Conservation (phyloP, 2,113 vertebrate genomes). For the Pampusana beccarii region DNA sequence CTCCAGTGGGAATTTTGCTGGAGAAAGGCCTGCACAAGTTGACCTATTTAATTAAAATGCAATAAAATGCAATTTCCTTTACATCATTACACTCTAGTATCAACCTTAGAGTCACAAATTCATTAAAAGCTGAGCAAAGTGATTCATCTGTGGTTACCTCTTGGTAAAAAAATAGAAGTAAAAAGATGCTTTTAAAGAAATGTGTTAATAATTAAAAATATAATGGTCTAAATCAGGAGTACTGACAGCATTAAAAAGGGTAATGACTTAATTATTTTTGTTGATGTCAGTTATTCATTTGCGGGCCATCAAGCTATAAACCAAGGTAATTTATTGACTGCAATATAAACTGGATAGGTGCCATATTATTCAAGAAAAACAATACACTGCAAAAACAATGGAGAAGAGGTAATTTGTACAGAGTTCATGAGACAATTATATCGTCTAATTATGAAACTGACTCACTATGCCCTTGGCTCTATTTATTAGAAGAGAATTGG, state of each 20-base stretch:
- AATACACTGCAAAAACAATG: slow-evolving; percentile 60
- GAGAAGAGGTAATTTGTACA: slow-evolving; percentile 69
- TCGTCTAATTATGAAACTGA: slow-evolving; percentile 7
- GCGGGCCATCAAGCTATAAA: slow-evolving; percentile 10
- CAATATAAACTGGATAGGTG: slow-evolving; percentile 51
- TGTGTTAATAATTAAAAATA: background rate
- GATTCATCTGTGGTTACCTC: background rate
- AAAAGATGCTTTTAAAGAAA: background rate
- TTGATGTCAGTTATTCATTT: slow-evolving; percentile 35
- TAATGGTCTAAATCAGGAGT: background rate
- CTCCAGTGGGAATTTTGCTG: background rate
- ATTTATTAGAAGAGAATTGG: slow-evolving; percentile 31
- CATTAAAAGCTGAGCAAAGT: background rate
- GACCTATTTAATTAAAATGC: slow-evolving; percentile 27
- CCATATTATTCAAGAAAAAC: slow-evolving; percentile 59
- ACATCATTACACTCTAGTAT: background rate
- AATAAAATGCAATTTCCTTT: slow-evolving; percentile 13
- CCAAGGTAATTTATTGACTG: slow-evolving; percentile 36
- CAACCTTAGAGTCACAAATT: background rate
- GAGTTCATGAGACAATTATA: slow-evolving; percentile 62
- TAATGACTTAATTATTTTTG: slow-evolving; percentile 28
- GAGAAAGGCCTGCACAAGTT: background rate
- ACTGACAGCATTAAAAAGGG: background rate
- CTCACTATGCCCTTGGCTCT: slow-evolving; percentile 29
- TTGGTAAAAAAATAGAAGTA: background rate